Base-by-base conservation (phyloP, 2,113 vertebrate genomes). In the Desmodus rotundus region DNA sequence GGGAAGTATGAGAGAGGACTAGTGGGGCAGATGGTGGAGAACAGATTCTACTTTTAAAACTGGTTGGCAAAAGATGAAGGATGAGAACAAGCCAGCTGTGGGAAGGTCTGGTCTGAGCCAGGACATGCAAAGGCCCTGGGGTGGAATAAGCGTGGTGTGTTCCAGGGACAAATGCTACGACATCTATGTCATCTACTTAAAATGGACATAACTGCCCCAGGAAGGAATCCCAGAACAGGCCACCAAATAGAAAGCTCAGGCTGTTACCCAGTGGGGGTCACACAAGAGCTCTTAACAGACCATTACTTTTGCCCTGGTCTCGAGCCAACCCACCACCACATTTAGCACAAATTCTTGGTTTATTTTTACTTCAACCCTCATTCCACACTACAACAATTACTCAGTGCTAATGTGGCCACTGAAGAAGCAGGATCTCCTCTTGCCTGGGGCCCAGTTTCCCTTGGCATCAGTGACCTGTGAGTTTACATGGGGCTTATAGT, bases 121-220 rank as follows among this genome's bases (percentile, higher is more conserved):
- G 47, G 36, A 33, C 50, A n/a, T 86, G 70, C 87, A 91, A 83
- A 97, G 93, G 43, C 41, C 93, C 87, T 11, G 47, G 47, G 77
- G 68, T 56, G 9, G 77, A 84, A 54, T 7, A 61, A 63, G 56
- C 13, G 2, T 81, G 38, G 28, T 67, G 24, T 86, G 33, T 81
- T 63, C 50, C 36, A 15, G 5, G 24, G 36, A 41, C 22, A 26
- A 28, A 12, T 16, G 19, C 33, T 61, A 41, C 63, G 73, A 67
- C 4, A 22, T 50, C 36, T 63, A 4, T 47, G 43, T 56, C 52
- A 58, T 54, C 93, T 50, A 38, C 50, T 87, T 74, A 77, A 87
- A 80, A 73, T 33, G 58, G 10, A 47, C 38, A 19, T 82, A 22
- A 85, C 43, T 82, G 22, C 28, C 36, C 43, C 7, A 6, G 11